Conservation (phyloP, 2,888 invertebrate species). For the Hylaea fasciaria region DNA sequence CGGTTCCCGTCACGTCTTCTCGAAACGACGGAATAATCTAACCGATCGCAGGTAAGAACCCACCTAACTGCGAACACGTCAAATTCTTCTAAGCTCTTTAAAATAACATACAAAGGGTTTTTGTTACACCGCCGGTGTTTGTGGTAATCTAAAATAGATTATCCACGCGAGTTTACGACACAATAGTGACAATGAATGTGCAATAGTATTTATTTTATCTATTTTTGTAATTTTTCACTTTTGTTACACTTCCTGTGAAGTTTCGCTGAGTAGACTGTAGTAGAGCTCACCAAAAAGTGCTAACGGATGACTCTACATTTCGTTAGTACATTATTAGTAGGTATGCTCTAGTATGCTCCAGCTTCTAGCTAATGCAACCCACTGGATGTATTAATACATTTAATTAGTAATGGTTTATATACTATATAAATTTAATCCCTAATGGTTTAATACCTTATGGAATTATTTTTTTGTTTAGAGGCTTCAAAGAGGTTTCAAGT, state of each 20-base stretch:
- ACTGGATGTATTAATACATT: too few species aligned
- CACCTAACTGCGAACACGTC: conserved; percentile 27
- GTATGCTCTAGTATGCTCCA: too few species aligned
- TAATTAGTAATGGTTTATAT: too few species aligned
- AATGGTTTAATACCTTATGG: too few species aligned
- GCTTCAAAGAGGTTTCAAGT: too few species aligned
- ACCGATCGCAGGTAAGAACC: conserved; percentile 54
- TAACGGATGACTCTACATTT: too few species aligned
- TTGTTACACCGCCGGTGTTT: conserved; percentile 18
- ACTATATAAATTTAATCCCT: too few species aligned
- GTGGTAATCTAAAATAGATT: conserved; percentile 40
- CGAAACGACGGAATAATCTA: conserved; percentile 47
- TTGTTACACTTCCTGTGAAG: conserved; percentile 1
- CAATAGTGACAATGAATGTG: conserved; percentile 7
- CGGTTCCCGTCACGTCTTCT: conserved; percentile 70
- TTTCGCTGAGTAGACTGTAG: too few species aligned
- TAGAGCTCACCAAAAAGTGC: too few species aligned
- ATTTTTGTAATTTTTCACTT: background rate
- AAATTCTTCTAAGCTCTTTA: conserved; percentile 44
- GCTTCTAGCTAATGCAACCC: too few species aligned
- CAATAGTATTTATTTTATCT: background rate
- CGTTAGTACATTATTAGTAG: too few species aligned
- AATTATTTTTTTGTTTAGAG: too few species aligned
- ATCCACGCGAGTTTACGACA: conserved; percentile 21
- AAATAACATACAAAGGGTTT: conserved; percentile 28